Evolutionary conservation across 2,797 vertebrate species (phyloP).

Genomic region (Sebastes vulpes): DNA sequence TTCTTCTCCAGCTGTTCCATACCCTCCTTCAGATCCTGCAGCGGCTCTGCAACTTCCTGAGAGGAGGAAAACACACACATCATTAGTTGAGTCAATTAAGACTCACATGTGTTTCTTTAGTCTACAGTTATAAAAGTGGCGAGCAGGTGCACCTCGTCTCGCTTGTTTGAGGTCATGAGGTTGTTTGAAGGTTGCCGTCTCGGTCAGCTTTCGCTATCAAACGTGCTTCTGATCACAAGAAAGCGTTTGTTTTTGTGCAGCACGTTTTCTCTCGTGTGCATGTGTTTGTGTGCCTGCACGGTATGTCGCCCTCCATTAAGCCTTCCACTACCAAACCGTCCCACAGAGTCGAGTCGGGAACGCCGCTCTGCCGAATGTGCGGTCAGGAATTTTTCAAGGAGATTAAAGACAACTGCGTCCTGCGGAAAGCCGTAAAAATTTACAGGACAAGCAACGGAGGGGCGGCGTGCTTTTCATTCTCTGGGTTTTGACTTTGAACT

Average conservation of each 20-base stretch:
- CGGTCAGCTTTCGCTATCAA: conserved; percentile 19
- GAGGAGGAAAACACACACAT: conserved; percentile 12
- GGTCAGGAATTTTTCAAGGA: conserved; percentile 29
- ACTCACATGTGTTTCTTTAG: conserved; percentile 32
- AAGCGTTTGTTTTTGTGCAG: conserved; percentile 27
- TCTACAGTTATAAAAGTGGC: not conserved
- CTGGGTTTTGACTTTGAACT: conserved; percentile 67
- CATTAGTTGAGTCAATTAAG: conserved; percentile 43
- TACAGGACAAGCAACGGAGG: conserved; percentile 39
- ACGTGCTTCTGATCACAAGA: conserved; percentile 39
- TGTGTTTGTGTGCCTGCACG: conserved; percentile 37
- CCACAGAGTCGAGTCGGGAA: conserved; percentile 26
- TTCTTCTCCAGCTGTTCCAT: conserved; percentile 99
- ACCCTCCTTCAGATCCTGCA: conserved; percentile 97
- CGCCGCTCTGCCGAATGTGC: not conserved
- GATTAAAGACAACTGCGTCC: conserved; percentile 74
- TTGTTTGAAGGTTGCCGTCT: conserved; percentile 30
- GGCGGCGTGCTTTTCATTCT: conserved; percentile 56
- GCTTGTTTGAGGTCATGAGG: conserved; percentile 37
- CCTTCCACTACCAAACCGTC: conserved; percentile 30
- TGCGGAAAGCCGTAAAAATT: conserved; percentile 65
- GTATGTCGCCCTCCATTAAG: conserved; percentile 61
- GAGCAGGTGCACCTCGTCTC: conserved; percentile 59
- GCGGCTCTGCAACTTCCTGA: conserved; percentile 96
- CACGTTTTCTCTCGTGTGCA: conserved; percentile 2